A percentile compares a stretch with the other conserved stretches of the same genome.
These are phyloP conservation scores for Seira sanloemensis DNA, from an alignment of 2,888 invertebrate species.

Conservation along the genomic window DNA sequence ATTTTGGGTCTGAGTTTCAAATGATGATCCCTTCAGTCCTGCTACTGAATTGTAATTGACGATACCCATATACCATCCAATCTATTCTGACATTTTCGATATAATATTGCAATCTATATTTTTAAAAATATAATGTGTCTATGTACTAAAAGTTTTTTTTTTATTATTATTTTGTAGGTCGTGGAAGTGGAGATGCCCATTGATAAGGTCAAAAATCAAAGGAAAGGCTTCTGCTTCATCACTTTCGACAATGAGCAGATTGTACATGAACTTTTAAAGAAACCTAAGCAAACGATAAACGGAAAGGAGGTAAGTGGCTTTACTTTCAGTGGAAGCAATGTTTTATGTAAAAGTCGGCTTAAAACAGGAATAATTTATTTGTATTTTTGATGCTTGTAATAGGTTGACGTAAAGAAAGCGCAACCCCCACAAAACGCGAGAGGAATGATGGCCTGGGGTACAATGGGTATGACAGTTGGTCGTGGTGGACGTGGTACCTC, in stretches of 20 bases:
- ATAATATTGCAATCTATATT: too few relatives aligned
- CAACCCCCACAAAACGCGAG: constrained; percentile 73
- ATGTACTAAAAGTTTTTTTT: neutral
- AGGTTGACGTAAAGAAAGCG: constrained; percentile 73
- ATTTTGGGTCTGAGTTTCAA: constrained; percentile 22
- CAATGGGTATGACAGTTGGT: constrained; percentile 67
- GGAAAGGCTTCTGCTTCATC: constrained; percentile 98
- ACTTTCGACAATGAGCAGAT: constrained; percentile 97
- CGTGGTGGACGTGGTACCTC: constrained; percentile 72
- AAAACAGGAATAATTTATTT: too few relatives aligned
- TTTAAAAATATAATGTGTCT: neutral
- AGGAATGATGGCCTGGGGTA: constrained; percentile 72
- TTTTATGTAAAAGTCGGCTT: neutral
- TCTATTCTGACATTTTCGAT: constrained; percentile 53
- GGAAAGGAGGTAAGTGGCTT: constrained; percentile 86
- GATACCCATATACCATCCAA: constrained; percentile 70
- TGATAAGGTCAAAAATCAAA: constrained; percentile 96
- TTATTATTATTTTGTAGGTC: constrained; percentile 80
- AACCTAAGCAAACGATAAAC: constrained; percentile 93
- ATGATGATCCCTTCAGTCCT: constrained; percentile 72
- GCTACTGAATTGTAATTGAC: constrained; percentile 71
- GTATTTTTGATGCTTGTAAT: constrained; percentile 48
- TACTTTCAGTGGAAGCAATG: neutral
- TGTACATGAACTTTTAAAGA: constrained; percentile 92
- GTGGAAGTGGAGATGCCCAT: constrained; percentile 97